Percentiles rank a stretch among this genome's conserved stretches.
Conservation (phyloP, 1,140 invertebrate species). For the Bombyx mori region ASM3026992v2 NC_085128.1:8824001-8824500, state of each 20-base stretch:
- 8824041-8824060: too few relatives aligned
- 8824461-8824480: neutral
- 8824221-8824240: too few relatives aligned
- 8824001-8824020: too few relatives aligned
- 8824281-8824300: slow-evolving; percentile 57
- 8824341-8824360: slow-evolving; percentile 66
- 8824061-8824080: too few relatives aligned
- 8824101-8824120: too few relatives aligned
- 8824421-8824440: slow-evolving; percentile 52
- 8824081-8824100: too few relatives aligned
- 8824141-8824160: too few relatives aligned
- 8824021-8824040: too few relatives aligned
- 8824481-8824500: slow-evolving; percentile 3
- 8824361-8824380: slow-evolving; percentile 67
- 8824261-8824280: slow-evolving; percentile 55
- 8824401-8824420: slow-evolving; percentile 34
- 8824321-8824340: slow-evolving; percentile 60
- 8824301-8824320: slow-evolving; percentile 40
- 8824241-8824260: slow-evolving; percentile 15
- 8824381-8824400: slow-evolving; percentile 54
- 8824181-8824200: too few relatives aligned
- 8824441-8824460: slow-evolving; percentile 5
- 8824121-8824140: too few relatives aligned
- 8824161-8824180: too few relatives aligned
- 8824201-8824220: too few relatives aligned